Base-by-base conservation (phyloP, 2,113 vertebrate genomes). In the Pyrgilauda ruficollis region DNA sequence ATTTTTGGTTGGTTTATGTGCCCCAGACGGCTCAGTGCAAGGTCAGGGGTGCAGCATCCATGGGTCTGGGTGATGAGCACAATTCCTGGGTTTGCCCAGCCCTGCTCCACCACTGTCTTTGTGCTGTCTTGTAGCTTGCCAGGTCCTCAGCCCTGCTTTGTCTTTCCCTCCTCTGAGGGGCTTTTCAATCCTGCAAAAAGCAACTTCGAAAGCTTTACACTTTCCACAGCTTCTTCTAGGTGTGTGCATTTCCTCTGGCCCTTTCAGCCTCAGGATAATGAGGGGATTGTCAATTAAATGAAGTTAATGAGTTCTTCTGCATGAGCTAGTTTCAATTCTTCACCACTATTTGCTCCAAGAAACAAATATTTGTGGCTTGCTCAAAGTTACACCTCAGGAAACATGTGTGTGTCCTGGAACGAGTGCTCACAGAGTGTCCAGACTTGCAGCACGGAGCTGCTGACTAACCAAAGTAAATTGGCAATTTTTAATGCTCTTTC, bases 321-420 rank as follows among this genome's bases (percentile, higher is more conserved):
- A 20, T 31, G 41, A 76, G 49, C 31, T 80, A 3, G 2, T 56
- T 90, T 70, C 23, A 8, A 5, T 37, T 89, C 76, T 90, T 81
- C 75, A 24, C 63, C 31, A 7, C 23, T 27, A n/a, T 69, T 88
- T 88, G 59, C 35, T 83, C 85, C 85, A 80, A 90, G 81, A 85
- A 91, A 69, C 67, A 90, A 88, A 43, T 90, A 39, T 27, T 76
- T 88, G 83, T 77, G 90, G 41, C 46, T 89, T 67, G 30, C 66
- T 41, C 80, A 13, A 44, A 86, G 79, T 89, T 84, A 37, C 43
- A 69, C 44, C 78, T 89, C 0, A 0, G 72, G 79, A 62, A 80
- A 49, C 11, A 3, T 7, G 9, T 84, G 88, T 86, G 79, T 85
- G 82, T 93, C 72, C 92, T 90, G 92, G 75, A 94, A 87, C 15